A percentile compares a stretch with the other conserved stretches of the same genome.
Conservation (phyloP, 2,113 vertebrate species). For the Colinus virginianus region DNA sequence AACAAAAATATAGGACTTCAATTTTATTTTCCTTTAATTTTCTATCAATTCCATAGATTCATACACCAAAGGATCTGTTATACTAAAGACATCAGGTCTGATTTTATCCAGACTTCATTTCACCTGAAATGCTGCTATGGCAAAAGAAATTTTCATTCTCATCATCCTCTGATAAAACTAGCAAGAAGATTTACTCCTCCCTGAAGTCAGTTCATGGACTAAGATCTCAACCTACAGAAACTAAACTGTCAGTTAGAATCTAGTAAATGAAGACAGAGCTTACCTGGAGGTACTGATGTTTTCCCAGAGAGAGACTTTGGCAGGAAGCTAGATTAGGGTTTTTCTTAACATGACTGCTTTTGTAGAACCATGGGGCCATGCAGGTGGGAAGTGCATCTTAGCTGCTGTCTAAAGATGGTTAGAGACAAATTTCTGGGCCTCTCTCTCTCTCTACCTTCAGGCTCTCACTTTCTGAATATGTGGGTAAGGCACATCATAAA, state of each 20-base stretch:
- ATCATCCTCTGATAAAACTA: neutral
- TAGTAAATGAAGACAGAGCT: neutral
- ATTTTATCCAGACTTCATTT: neutral
- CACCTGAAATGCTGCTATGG: neutral
- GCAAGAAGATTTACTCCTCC: neutral
- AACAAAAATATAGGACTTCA: neutral
- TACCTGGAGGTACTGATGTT: accelerated
- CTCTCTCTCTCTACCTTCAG: neutral
- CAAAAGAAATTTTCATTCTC: neutral
- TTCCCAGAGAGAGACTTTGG: neutral
- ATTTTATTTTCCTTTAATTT: neutral
- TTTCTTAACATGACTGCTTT: neutral
- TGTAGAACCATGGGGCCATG: neutral
- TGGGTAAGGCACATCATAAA: neutral
- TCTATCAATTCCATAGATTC: neutral
- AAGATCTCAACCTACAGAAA: neutral
- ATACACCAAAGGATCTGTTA: neutral
- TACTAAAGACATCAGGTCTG: neutral
- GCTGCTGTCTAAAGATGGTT: neutral
- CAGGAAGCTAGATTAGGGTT: accelerated
- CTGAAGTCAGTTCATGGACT: neutral
- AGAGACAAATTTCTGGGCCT: neutral
- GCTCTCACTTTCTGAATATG: accelerated
- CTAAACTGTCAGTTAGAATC: neutral
- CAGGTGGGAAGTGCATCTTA: neutral